Base-by-base conservation (phyloP, 1,140 invertebrate genomes). In the Drosophila takahashii region DNA sequence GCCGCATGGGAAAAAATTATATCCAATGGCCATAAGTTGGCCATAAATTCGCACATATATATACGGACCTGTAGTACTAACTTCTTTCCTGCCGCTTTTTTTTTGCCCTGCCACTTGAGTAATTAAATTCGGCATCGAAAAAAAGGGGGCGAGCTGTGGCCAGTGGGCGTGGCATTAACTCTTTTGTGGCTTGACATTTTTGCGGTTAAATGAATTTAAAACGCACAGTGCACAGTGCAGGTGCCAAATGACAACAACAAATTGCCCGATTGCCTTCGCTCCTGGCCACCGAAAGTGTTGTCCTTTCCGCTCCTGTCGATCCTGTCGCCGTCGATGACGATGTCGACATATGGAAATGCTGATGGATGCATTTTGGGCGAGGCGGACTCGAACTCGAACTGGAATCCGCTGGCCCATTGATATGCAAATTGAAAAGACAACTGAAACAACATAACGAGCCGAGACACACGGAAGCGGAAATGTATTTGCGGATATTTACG, bases 191-290 rank as follows among this genome's bases (percentile, higher is more conserved):
- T 77, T 86, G 86, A 86, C 83, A 86, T 86, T 87, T 86, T 86
- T 87, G 83, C 81, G 83, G 83, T 87, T 83, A 87, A 87, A 87
- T 89, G 84, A 87, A 87, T 87, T 89, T 87, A 83, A 89, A 87
- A 83, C 64, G 79, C 56, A 70, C 83, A 81, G 59, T 58, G 52
- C 57, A 44, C 57, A 44, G 59, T 65, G 80, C 83, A 87, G 83
- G 83, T 87, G 83, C 83, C 81, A 89, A 87, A 77, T 87, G 79
- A 87, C 83, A 89, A 87, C 79, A 86, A 86, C 83, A 89, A 87
- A 86, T 87, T 83, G 84, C 79, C 80, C 72, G 61, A 74, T 76
- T 76, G 71, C 51, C 61, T 56, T 56, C 27, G 79, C 69, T 69
- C 54, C 45, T 34, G 64, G 64, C 32, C 60, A 44, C 32, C 60